A percentile compares a stretch with the other conserved stretches of the same genome.
phyloP scores from a whole-genome alignment of 2,113 vertebrate genomes.

The Mormoops blainvillei region DNA sequence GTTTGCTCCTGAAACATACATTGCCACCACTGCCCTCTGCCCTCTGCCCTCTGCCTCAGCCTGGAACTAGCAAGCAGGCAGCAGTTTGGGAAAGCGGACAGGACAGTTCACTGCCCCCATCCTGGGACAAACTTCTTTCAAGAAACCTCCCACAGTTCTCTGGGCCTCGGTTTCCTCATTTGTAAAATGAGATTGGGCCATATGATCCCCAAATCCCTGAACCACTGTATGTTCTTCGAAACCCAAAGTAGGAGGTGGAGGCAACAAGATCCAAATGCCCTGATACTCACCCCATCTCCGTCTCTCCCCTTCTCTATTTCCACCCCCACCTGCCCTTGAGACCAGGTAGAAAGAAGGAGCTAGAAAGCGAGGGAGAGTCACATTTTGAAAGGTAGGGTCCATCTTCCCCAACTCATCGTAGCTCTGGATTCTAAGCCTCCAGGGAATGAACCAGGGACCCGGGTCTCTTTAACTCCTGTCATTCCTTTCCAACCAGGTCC shows the following conservation, averaged over 20 bases:
- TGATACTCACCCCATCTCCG: neutral
- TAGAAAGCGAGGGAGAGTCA: neutral
- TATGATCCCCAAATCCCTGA: neutral
- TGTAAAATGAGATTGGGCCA: neutral
- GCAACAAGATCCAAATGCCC: neutral
- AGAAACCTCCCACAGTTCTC: neutral
- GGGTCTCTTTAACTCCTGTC: neutral
- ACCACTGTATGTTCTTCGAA: neutral
- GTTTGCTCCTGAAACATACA: constrained; percentile 69
- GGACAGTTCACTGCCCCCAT: neutral
- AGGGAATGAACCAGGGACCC: no score
- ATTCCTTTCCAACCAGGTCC: neutral
- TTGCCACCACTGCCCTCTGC: constrained; percentile 19
- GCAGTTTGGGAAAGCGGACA: neutral
- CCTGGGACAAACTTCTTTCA: neutral
- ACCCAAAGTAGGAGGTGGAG: neutral
- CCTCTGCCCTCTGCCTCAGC: neutral
- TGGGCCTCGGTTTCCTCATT: neutral
- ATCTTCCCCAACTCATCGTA: neutral
- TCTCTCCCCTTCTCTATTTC: neutral
- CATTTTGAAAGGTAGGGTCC: neutral
- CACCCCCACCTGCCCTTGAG: neutral
- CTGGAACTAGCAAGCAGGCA: neutral
- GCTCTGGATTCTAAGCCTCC: neutral
- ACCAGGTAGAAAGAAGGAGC: neutral